These are phyloP conservation scores for Anableps anableps DNA, from an alignment of 2,797 vertebrate species.

Conservation along the genomic window DNA sequence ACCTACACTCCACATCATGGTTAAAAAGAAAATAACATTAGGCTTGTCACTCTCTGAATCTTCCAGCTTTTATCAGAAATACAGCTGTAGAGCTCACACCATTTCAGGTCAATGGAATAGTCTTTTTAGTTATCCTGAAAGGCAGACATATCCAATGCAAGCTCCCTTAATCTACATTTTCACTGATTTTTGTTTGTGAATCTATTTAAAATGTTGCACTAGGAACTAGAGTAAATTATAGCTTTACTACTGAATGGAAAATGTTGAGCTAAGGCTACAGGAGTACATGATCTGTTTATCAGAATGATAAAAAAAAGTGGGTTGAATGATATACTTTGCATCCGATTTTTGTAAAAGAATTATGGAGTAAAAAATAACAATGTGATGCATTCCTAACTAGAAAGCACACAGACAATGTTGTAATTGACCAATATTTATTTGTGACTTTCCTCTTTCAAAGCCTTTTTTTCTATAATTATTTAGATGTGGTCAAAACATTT, in stretches of 20 bases:
- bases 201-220: constrained; percentile 7
- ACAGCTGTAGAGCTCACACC: constrained; percentile 8
- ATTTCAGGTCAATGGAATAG: constrained; percentile 1
- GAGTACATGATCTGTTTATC: constrained; percentile 5
- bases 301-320: constrained; percentile 7
- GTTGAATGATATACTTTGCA: neutral
- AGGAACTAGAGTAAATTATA: constrained; percentile 3
- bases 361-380: neutral
- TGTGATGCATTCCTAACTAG: neutral
- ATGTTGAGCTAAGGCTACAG: constrained; percentile 9
- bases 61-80: constrained; percentile 15
- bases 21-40: neutral
- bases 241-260: constrained; percentile 12
- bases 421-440: neutral
- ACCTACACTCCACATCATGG: neutral
- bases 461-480: constrained; percentile 15
- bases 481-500: constrained; percentile 15
- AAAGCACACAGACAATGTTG: constrained; percentile 8
- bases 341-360: neutral
- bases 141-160: neutral
- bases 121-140: constrained; percentile 18
- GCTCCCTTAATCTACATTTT: constrained; percentile 15
- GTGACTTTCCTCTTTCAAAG: constrained; percentile 5
- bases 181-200: neutral
- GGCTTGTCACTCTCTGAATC: neutral